These are phyloP conservation scores for Metaphire vulgaris DNA, from an alignment of 1,140 invertebrate species.

Conservation along the genomic window DNA sequence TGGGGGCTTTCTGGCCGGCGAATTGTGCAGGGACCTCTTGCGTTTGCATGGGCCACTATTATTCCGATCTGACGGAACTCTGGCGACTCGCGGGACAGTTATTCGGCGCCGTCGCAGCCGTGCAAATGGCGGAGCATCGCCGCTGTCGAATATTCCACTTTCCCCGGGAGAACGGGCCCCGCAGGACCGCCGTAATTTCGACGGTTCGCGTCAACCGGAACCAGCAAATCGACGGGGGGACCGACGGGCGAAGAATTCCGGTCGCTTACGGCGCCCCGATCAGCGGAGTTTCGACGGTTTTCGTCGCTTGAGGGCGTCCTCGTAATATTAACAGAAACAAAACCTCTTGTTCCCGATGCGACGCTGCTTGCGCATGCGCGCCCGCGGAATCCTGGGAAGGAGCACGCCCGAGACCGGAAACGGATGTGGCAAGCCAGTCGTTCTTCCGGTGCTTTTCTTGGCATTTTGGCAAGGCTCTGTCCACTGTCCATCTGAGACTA, in stretches of 20 bases:
- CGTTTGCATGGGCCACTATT: not conserved
- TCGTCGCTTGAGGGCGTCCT: conserved; percentile 18
- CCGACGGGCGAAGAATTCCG: not conserved
- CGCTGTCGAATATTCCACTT: no score
- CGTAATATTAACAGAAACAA: not conserved
- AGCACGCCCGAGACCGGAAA: not conserved
- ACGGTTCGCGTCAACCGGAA: not conserved
- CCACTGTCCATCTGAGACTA: no score
- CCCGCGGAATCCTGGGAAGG: not conserved
- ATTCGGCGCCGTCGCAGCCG: no score
- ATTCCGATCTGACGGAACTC: not conserved
- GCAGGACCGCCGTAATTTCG: not conserved
- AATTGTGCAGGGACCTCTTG: not conserved
- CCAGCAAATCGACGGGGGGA: not conserved
- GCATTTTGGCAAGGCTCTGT: no score
- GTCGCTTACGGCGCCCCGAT: not conserved
- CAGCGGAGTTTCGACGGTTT: conserved; percentile 8
- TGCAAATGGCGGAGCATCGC: not conserved
- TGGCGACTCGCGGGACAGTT: not conserved
- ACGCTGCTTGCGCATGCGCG: not conserved
- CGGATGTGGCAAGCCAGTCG: no score
- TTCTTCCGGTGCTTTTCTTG: no score
- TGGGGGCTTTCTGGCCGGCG: no score
- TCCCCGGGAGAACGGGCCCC: not conserved
- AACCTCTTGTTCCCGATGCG: not conserved